Base-by-base conservation (phyloP, 2,113 vertebrate genomes). In the Parotia lawesii region DNA sequence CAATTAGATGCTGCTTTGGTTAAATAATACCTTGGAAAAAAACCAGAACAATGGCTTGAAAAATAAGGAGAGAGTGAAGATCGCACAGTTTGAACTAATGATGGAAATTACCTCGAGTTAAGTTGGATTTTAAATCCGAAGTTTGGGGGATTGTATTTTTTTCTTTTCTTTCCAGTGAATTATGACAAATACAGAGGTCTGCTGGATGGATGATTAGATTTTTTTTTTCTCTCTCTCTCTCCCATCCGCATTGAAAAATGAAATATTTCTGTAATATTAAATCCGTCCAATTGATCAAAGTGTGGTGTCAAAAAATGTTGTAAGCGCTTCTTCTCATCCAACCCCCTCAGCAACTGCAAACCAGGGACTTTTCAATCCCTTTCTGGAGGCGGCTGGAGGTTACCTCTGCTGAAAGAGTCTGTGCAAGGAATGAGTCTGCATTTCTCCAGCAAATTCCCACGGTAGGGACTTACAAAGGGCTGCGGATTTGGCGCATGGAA, bases 211-310 rank as follows among this genome's bases (percentile, higher is more conserved):
- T 97, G 97, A 97, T 98, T 97, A 95, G 96, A 97, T 97, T 96
- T 94, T 92, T 94, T 87, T 79, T 91, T 35, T 23, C 11, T 28
- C 42, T 51, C 16, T 42, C 75, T 86, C 53, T 96, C 60, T 77
- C 87, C 93, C 61, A 21, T 97, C 96, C 65, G 2, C 75, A 82
- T 58, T 85, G 95, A 97, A 97, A 97, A 97, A 97, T 97, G 97
- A 98, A 98, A 97, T 97, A 97, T 98, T 97, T 97, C 98, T 97
- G 94, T 97, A 97, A 98, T 98, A 97, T 97, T 97, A 98, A 98
- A 97, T 96, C 96, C 74, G 0, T 97, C 97, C 97, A 94, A 95
- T 96, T 97, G 97, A 98, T 97, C 97, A 97, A 97, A 97, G 97
- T 53, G 87, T 47, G 5, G 65, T 97, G 97, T 97, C 97, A 97